Base-by-base conservation (phyloP, 2,113 vertebrate species). In the Takifugu bimaculatus region DNA sequence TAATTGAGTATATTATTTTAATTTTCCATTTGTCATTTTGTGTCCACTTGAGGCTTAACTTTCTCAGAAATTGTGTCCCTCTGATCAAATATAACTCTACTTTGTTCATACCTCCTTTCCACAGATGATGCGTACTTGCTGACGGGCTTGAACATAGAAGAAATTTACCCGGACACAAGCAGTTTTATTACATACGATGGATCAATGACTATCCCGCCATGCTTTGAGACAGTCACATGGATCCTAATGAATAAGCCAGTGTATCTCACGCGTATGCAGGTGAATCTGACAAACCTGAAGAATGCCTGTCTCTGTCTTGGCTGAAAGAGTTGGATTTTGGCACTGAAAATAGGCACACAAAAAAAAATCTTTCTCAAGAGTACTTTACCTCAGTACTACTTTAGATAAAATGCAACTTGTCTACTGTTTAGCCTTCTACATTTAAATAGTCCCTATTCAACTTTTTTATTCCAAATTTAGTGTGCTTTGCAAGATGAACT, bases 201-300 rank as follows among this genome's bases (percentile, higher is more conserved):
- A 59, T 99, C 97, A 0, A 97, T 99, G 96, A 99, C 97, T 57
- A 95, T 95, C 75, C 97, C 97, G 10, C 95, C 97, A 13, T 99
- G 97, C 83, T 97, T 94, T 70, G 97, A 99, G 88, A 98, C 97
- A 0, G 94, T 93, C 63, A 98, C 93, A 25, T 99, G 96, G 96
- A 94, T 99, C 82, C 93, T 99, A 86, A 99, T 99, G 96, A 99
- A 99, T 88, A 99, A 98, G 72, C 97, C 97, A 1, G 95, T 98
- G 84, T 99, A 99, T 70, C 94, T 99, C 81, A 98, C 96, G 54
- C 93, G 96, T 81, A 98, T 99, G 97, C 97, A 99, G 97, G 97
- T 99, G 89, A 92, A 32, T 13, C 27, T 54, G 10, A 2, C 42
- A 58, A 28, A 29, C 25, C 35, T 39, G 35, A 39, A 10, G 9